phyloP scores from a whole-genome alignment of 2,113 vertebrate genomes.

The Oceanites oceanicus region DNA sequence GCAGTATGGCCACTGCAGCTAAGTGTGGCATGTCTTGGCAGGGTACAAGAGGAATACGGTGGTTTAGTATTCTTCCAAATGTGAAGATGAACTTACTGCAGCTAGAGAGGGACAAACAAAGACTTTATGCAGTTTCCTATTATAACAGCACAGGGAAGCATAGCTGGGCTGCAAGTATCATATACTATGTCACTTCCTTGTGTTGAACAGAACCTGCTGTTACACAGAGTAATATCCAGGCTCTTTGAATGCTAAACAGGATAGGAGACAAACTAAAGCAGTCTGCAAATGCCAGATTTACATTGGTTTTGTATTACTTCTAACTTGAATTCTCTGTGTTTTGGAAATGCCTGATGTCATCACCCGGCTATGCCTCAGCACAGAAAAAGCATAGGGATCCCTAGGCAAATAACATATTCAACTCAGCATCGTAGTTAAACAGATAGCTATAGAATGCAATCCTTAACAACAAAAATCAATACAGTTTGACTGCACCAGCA shows the following conservation, averaged over 20 bases:
- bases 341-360: background rate
- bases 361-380: background rate
- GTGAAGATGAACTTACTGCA: background rate
- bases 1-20: background rate
- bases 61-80: background rate
- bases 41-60: background rate
- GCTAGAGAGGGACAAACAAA: background rate
- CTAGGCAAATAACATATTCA: background rate
- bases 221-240: background rate
- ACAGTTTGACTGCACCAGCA: background rate
- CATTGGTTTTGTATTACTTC: background rate
- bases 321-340: background rate
- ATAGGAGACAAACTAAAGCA: background rate
- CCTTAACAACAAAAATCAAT: constrained; percentile 35
- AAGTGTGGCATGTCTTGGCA: rapidly evolving
- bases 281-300: background rate
- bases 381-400: background rate
- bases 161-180: background rate
- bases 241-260: background rate
- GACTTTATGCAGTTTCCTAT: background rate
- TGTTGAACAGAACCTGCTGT: background rate
- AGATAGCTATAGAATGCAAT: background rate
- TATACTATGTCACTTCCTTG: background rate
- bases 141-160: background rate
- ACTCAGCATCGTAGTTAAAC: background rate